Conservation (phyloP, 1,140 invertebrate genomes). For the Schmidtea mediterranea region DNA sequence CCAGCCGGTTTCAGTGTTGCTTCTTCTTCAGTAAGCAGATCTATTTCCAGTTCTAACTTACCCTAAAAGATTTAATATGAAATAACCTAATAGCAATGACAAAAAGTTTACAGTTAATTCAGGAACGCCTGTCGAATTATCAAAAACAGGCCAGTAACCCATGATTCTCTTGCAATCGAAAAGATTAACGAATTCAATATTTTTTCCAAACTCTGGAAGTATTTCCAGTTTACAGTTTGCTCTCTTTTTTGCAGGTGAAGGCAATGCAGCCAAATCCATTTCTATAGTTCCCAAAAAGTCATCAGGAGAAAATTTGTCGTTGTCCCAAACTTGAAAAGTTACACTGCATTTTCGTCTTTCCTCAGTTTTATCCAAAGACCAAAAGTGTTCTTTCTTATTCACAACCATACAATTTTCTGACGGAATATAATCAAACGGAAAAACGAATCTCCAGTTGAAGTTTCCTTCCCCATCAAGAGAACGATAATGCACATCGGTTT, state of each 20-base stretch:
- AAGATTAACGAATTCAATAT: slow-evolving; percentile 22
- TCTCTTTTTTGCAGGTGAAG: slow-evolving; percentile 21
- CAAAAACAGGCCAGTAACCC: slow-evolving; percentile 30
- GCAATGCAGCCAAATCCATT: slow-evolving; percentile 24
- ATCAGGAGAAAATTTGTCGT: slow-evolving; percentile 30
- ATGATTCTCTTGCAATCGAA: slow-evolving; percentile 26
- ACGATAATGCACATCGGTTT: slow-evolving; percentile 31
- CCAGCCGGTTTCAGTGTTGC: slow-evolving; percentile 25
- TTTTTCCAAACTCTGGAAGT: slow-evolving; percentile 13
- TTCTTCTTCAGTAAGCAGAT: slow-evolving; percentile 26
- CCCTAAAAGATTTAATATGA: no score
- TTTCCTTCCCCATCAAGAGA: slow-evolving; percentile 32
- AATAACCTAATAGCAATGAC: no score
- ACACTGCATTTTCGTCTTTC: slow-evolving; percentile 21
- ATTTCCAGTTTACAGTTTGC: slow-evolving; percentile 16
- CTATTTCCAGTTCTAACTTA: slow-evolving; percentile 31
- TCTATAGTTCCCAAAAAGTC: slow-evolving; percentile 29
- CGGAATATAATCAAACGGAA: slow-evolving; percentile 28
- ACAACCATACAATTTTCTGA: slow-evolving; percentile 28
- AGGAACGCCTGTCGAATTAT: slow-evolving; percentile 15
- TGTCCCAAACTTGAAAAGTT: slow-evolving; percentile 31
- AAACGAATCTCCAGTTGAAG: slow-evolving; percentile 31
- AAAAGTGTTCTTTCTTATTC: slow-evolving; percentile 30
- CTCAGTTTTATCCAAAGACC: slow-evolving; percentile 28
- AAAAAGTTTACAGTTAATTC: slow-evolving; percentile 21